Conservation (phyloP, 2,113 vertebrate species). For the Petaurus breviceps region DNA sequence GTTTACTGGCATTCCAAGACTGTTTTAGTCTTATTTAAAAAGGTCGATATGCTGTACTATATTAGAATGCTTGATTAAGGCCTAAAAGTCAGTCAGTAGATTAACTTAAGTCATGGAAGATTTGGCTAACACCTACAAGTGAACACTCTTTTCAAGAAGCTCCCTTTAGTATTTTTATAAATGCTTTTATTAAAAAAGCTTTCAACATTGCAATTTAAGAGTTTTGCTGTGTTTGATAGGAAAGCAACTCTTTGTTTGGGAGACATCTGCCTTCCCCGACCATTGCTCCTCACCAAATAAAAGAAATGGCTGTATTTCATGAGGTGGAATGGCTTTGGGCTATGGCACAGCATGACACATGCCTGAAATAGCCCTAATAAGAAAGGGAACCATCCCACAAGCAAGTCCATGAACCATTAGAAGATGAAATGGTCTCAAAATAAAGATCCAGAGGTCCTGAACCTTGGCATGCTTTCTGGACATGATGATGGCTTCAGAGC, state of each 20-base stretch:
- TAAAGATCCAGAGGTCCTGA: neutral
- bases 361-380: neutral
- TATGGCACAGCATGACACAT: neutral
- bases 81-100: neutral
- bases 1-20: neutral
- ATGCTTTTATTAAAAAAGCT: neutral
- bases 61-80: neutral
- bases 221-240: neutral
- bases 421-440: neutral
- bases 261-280: neutral
- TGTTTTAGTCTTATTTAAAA: neutral
- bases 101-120: neutral
- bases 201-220: neutral
- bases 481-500: neutral
- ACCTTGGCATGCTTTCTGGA: neutral
- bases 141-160: neutral
- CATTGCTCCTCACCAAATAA: neutral
- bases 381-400: neutral
- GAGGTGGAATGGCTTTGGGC: neutral
- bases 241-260: neutral
- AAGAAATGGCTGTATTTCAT: neutral
- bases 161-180: neutral
- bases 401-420: neutral
- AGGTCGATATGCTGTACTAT: neutral
- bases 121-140: neutral